Base-by-base conservation (phyloP, 2,797 vertebrate species). In the Crocodylus rhombifer region DNA sequence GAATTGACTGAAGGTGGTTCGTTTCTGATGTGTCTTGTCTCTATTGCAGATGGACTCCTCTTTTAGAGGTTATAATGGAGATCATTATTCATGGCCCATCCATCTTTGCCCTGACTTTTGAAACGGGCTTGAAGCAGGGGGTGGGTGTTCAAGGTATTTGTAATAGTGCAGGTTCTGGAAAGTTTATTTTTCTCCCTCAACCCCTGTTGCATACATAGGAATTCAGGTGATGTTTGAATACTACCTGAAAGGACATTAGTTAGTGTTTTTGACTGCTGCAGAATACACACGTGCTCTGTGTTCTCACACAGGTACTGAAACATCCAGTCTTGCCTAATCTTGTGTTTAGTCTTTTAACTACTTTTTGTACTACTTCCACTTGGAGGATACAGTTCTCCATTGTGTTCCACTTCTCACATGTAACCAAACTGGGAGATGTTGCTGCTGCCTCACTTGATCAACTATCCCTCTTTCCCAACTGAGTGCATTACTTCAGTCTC, bases 11-110 rank as follows among this genome's bases (percentile, higher is more conserved):
- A 91, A 5, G 74, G 20, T 79, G 36, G 11, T 12, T 88, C 7
- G 73, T 62, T 51, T 85, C 87, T 92, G 62, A 73, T 42, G 55
- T 60, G 75, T 30, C 17, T 90, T 77, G 61, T 28, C 92, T 1
- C 0, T 93, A 26, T 88, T 51, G 62, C 84, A 28, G n/a, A 83
- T 60, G 4, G 64, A 6, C 71, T 77, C 89, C 92, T 93, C 20
- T 60, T 9, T 84, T 90, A 83, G 60, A 89, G 74, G 67, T 92
- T 94, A 86, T 81, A 84, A 91, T 87, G 62, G 25, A 86, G 74
- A 60, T 90, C 82, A 65, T 14, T 74, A 58, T 64, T 91, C 36
- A 64, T 76, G 74, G 75, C 30, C 74, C 86, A 15, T 15, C 25
- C 33, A 55, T 89, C 33, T 84, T 61, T 87, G 61, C 33, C 21